These are phyloP conservation scores for Drosophila ercepeae DNA, from an alignment of 1,140 invertebrate species.

Conservation along the genomic window DNA sequence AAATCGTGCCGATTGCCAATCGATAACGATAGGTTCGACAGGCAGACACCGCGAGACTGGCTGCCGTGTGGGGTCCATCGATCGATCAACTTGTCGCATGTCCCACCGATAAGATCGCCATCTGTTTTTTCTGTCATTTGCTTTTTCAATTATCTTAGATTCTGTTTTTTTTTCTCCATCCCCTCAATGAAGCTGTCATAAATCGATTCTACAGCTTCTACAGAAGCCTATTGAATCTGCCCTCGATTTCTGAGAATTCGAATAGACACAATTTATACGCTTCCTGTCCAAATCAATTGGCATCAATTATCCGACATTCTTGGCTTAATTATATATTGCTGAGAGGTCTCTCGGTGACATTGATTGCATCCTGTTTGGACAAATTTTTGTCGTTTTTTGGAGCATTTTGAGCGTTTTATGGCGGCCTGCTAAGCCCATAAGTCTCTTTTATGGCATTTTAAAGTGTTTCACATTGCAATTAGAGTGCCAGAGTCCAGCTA, in stretches of 20 bases:
- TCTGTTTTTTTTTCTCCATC: neutral
- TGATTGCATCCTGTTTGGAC: slow-evolving; percentile 55
- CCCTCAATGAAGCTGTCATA: slow-evolving; percentile 31
- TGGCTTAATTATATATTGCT: slow-evolving; percentile 26
- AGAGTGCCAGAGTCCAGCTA: slow-evolving; percentile 17
- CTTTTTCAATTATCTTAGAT: neutral
- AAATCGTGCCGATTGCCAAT: slow-evolving; percentile 42
- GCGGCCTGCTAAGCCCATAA: slow-evolving; percentile 23
- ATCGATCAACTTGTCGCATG: slow-evolving; percentile 55
- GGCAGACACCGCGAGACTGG: slow-evolving; percentile 5
- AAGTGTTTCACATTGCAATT: slow-evolving; percentile 58
- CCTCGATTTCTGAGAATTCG: neutral
- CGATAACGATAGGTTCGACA: slow-evolving; percentile 40
- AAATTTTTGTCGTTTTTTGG: slow-evolving; percentile 53
- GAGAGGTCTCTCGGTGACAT: slow-evolving; percentile 32
- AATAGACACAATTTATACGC: slow-evolving; percentile 53
- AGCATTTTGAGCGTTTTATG: slow-evolving; percentile 6
- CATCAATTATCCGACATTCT: slow-evolving; percentile 54
- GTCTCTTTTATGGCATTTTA: slow-evolving; percentile 57
- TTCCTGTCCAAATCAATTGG: slow-evolving; percentile 68
- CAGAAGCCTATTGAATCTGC: neutral
- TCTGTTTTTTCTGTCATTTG: slow-evolving; percentile 7
- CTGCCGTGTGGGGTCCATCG: slow-evolving; percentile 49
- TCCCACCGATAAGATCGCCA: slow-evolving; percentile 56
- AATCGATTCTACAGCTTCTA: neutral